phyloP scores from a whole-genome alignment of 2,888 invertebrate genomes.

The Galerucella calmariensis region DNA sequence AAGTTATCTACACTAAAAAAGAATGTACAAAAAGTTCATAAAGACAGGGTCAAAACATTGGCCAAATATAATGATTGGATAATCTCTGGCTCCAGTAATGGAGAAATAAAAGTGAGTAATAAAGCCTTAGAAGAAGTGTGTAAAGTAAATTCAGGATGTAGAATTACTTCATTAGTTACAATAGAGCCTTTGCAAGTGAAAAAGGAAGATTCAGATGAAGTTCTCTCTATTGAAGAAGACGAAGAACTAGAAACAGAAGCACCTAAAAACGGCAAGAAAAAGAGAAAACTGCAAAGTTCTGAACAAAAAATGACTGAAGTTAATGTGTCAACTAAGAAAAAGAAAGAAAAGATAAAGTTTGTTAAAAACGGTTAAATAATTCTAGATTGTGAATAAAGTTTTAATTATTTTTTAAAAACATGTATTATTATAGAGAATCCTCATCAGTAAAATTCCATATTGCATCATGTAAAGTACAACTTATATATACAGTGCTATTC shows the following conservation, averaged over 20 bases:
- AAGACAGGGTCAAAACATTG: constrained; percentile 76
- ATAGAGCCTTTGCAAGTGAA: background rate
- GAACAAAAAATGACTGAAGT: constrained; percentile 58
- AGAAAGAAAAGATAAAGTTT: constrained; percentile 22
- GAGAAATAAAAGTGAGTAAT: constrained; percentile 81
- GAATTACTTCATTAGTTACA: constrained; percentile 79
- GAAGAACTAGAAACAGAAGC: constrained; percentile 39
- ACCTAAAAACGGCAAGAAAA: constrained; percentile 52
- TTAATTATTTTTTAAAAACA: background rate
- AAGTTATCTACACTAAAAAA: constrained; percentile 68
- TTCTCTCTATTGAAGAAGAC: constrained; percentile 51
- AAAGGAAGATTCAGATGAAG: constrained; percentile 54
- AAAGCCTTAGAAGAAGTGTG: constrained; percentile 68
- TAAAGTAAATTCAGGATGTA: constrained; percentile 73
- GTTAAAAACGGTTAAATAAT: constrained; percentile 24
- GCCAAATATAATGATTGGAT: constrained; percentile 69
- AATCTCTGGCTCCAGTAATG: constrained; percentile 81
- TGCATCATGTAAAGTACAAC: too few species aligned
- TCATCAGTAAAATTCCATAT: too few species aligned
- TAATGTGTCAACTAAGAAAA: constrained; percentile 8
- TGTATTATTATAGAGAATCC: too few species aligned
- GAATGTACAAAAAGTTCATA: constrained; percentile 69
- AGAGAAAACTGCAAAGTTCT: constrained; percentile 56
- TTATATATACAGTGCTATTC: too few species aligned
- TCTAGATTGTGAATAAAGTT: background rate